phyloP scores from a whole-genome alignment of 2,113 vertebrate genomes.

The Serinus canaria region DNA sequence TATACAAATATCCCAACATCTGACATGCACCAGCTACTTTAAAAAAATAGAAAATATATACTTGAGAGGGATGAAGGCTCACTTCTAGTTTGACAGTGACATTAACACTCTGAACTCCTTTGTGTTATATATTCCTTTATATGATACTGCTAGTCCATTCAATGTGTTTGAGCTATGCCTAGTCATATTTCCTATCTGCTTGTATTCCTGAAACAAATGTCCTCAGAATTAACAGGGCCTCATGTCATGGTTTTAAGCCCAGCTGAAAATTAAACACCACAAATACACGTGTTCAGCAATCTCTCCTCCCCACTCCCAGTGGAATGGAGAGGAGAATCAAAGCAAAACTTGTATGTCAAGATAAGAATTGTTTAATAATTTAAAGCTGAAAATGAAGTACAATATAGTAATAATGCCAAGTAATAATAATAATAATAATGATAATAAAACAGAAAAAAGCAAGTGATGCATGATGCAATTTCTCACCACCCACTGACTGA shows the following conservation, averaged over 20 bases:
- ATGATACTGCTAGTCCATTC: background rate
- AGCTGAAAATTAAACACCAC: background rate
- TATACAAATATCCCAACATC: background rate
- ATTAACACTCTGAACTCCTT: background rate
- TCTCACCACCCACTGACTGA: rapidly evolving
- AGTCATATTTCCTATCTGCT: background rate
- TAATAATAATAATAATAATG: background rate
- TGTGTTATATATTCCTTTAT: background rate
- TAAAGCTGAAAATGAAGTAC: background rate
- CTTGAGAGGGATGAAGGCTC: background rate
- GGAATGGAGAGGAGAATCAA: background rate
- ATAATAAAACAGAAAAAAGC: background rate
- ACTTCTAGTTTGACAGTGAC: background rate
- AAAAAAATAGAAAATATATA: background rate
- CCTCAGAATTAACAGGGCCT: background rate
- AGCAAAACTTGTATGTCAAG: rapidly evolving
- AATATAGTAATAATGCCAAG: background rate
- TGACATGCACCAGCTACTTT: background rate
- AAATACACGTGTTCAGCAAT: background rate
- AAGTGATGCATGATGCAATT: rapidly evolving
- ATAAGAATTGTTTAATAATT: background rate
- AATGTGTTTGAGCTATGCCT: background rate
- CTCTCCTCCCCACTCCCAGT: rapidly evolving
- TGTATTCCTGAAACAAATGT: background rate
- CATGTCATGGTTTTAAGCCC: background rate